These are phyloP conservation scores for Plestiodon gilberti DNA, from an alignment of 2,113 vertebrate genomes.

Conservation along the genomic window DNA sequence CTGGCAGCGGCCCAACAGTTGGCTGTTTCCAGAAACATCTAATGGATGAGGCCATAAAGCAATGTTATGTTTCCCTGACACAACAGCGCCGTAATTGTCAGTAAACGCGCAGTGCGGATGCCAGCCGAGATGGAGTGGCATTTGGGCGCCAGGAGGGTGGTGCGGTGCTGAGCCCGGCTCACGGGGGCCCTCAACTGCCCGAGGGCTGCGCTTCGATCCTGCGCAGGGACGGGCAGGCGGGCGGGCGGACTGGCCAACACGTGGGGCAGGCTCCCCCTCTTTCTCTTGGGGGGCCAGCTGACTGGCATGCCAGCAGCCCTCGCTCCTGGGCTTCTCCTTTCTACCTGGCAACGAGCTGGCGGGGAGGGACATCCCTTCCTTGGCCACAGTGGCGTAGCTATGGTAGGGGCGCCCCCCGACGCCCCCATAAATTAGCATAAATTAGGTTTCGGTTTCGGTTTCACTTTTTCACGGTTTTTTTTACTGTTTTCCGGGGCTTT, in stretches of 20 bases:
- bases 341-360: no score
- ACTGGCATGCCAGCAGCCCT: no score
- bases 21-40: slow-evolving; percentile 1
- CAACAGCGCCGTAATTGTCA: not conserved
- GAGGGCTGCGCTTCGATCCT: not conserved
- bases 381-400: no score
- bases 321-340: no score
- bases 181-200: not conserved
- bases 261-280: no score
- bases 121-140: not conserved
- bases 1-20: not conserved
- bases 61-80: slow-evolving; percentile 20
- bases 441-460: no score
- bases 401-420: no score
- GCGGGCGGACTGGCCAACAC: no score
- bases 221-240: not conserved
- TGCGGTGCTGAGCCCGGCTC: not conserved
- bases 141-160: rapidly evolving
- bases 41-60: not conserved
- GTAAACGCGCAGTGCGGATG: slow-evolving; percentile 8
- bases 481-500: no score
- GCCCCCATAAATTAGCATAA: no score
- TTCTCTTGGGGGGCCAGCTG: no score
- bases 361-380: not conserved
- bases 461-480: no score